Evolutionary conservation across 1,140 invertebrate species (phyloP), one percentile per base, ranked within the genome.

Genomic region (Copidosoma floridanum): DNA sequence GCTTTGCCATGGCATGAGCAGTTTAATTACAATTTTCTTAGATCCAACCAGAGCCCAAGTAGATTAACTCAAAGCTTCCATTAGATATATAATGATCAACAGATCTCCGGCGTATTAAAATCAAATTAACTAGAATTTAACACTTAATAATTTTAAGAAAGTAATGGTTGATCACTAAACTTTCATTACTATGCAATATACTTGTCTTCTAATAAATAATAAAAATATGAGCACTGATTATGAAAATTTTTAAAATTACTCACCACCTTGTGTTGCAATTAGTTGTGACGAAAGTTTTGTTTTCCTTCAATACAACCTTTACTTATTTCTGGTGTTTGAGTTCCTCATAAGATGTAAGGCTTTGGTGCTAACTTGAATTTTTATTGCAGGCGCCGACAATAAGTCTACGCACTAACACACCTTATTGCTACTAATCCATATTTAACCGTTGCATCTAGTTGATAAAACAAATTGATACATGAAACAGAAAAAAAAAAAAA

Each of bases 311-410:
- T n/a, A n/a, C n/a, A n/a, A n/a, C n/a, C n/a, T n/a, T n/a, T n/a
- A n/a, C n/a, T n/a, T n/a, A n/a, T n/a, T 21, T 35, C 58, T 53
- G 16, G 21, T 47, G 14, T 38, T 60, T 38, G 50, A 60, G 41
- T 60, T 47, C 27, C 11, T 23, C 29, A 54, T n/a, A 54, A 47
- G 47, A 54, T 53, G 46, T 32, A 50, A 55, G 44, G 52, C 23
- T 62, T 61, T 50, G 60, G 60, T 62, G 60, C 74, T 78, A 80
- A 78, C 72, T 67, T 72, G 70, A 75, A 69, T 81, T 80, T 82
- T 73, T 79, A 78, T 82, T 82, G 75, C 81, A 82, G 81, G 78
- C 79, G 81, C 77, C 80, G 81, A 80, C 79, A 81, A 79, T 80
- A 81, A 80, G 76, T 79, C 78, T 79, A 71, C 77, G 75, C 77